Evolutionary conservation across 2,797 vertebrate species (phyloP), one percentile per base, ranked within the genome.

Genomic region (Chaetodon trifasciatus): DNA sequence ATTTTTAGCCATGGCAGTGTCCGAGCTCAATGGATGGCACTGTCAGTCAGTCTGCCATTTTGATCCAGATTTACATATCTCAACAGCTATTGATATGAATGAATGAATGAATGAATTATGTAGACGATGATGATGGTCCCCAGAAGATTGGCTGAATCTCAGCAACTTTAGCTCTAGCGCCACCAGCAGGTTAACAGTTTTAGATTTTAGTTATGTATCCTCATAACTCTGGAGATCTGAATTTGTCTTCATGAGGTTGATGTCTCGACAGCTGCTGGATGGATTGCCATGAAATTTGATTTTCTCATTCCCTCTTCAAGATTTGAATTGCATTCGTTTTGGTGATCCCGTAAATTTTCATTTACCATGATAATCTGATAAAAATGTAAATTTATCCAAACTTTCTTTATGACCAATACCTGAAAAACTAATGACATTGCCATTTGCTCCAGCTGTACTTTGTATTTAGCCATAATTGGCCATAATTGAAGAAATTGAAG

Each of bases 31-130:
- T 53, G 10, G 24, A 61, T 74, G 47, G 1, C 15, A 42, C 12
- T 46, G 19, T 40, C 28, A 17, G 21, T 78, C 61, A 39, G 28
- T 55, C 56, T 28, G 42, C 13, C 13, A 5, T 4, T 9, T 28
- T 60, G 8, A 37, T 65, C 35, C 44, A 23, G 39, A 66, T 11
- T 71, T 21, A 66, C 58, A 49, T 68, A 28, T 63, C 8, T 68
- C 15, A 17, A 8, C n/a, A 65, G 42, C 6, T n/a, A 24, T n/a
- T 50, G 3, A 47, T 10, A 23, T n/a, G n/a, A n/a, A n/a, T n/a
- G n/a, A n/a, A n/a, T n/a, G n/a, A n/a, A n/a, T n/a, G n/a, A n/a
- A n/a, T n/a, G n/a, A 37, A 46, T 19, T 50, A 37, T 19, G 0
- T 28, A 63, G 12, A n/a, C n/a, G n/a, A 6, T 8, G n/a, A 49